Evolutionary conservation across 2,797 vertebrate species (phyloP), one percentile per base, ranked within the genome.

Genomic region (Enteromius radiatus): DNA sequence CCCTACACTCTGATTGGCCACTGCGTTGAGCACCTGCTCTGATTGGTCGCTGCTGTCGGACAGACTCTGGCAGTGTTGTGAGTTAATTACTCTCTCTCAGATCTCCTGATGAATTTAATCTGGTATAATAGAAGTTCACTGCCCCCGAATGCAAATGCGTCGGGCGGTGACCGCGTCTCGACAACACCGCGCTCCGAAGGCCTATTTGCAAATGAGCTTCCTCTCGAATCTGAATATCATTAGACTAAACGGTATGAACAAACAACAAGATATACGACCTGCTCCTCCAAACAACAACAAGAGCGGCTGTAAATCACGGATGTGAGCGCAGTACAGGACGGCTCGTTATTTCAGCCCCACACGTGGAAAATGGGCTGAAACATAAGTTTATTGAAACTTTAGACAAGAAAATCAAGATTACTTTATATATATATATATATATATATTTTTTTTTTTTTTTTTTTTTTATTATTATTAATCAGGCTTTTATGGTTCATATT

Each of bases 61-160:
- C 67, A 43, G 73, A 89, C 84, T 88, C 89, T 89, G 91, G 92
- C 89, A 81, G 86, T 43, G 78, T 88, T 86, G 86, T 63, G 89
- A 85, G 93, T 95, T 94, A 95, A 94, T 94, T 95, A 94, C 85
- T 86, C 83, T 81, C 45, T 76, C 91, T 91, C 83, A 92, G 91
- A 93, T 93, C 91, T 92, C 81, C 87, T 93, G 93, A 94, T 94
- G 93, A 93, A 94, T 95, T 95, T 95, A 94, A 95, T 96, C 93
- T 95, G 90, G 92, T 91, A 94, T 94, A 94, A 94, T 95, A 94
- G 89, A 90, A 91, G 88, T 90, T 88, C 61, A 77, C 80, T 89
- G 93, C 93, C 92, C 91, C 90, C 75, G 92, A 92, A 95, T 95
- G 93, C 92, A 94, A 93, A 95, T 94, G 87, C 43, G 41, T 38